These are phyloP conservation scores for Acronicta leporina DNA, from an alignment of 2,888 invertebrate species.

Conservation along the genomic window DNA sequence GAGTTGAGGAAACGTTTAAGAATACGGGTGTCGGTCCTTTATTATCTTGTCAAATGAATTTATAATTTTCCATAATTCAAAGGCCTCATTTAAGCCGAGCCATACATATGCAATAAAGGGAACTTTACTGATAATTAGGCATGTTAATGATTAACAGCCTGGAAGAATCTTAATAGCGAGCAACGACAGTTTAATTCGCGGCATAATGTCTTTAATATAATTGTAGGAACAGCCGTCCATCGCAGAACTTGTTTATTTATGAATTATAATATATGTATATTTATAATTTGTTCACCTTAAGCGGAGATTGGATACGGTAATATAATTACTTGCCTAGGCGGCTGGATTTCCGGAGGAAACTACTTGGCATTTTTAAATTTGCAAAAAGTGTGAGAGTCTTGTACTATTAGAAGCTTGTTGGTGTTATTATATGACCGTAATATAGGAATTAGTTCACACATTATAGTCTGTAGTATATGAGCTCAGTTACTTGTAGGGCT, in stretches of 20 bases:
- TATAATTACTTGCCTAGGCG: constrained; percentile 9
- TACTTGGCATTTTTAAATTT: background rate
- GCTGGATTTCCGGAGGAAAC: background rate
- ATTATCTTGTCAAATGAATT: constrained; percentile 14
- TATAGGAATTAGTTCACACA: no score
- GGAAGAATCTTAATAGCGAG: constrained; percentile 33
- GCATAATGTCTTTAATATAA: constrained; percentile 36
- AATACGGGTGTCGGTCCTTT: no score
- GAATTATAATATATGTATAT: constrained; percentile 17
- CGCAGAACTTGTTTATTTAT: constrained; percentile 37
- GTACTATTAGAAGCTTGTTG: no score
- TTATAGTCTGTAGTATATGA: no score
- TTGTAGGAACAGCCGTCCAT: constrained; percentile 23
- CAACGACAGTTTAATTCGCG: constrained; percentile 25
- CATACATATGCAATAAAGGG: constrained; percentile 16
- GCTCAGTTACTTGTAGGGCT: no score
- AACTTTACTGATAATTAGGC: constrained; percentile 25
- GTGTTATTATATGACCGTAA: no score
- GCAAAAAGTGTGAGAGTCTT: background rate
- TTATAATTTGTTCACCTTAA: constrained; percentile 28
- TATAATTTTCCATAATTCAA: constrained; percentile 29
- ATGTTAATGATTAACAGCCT: constrained; percentile 28
- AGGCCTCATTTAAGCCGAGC: constrained; percentile 8
- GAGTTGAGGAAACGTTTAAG: no score
- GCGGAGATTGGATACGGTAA: constrained; percentile 20